phyloP scores from a whole-genome alignment of 1,140 invertebrate species.

The Pseudoatta argentina region DNA sequence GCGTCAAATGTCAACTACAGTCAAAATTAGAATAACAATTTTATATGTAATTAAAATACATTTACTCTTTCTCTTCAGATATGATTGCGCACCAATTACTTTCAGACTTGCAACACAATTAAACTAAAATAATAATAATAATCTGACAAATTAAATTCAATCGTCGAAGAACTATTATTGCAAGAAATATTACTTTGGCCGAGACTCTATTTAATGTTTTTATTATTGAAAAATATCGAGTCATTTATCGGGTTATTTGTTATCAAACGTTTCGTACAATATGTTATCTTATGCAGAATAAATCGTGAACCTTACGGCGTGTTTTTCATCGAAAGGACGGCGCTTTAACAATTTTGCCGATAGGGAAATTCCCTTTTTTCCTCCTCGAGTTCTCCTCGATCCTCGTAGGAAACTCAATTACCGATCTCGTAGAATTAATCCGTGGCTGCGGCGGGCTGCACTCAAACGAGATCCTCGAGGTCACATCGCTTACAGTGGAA shows the following conservation, averaged over 20 bases:
- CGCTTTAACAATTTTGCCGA: conserved; percentile 3
- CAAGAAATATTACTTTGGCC: too few species aligned
- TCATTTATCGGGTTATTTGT: not conserved
- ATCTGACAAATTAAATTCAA: too few species aligned
- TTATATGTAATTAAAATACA: too few species aligned
- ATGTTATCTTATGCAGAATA: not conserved
- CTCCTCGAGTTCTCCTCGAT: not conserved
- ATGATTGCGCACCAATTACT: too few species aligned
- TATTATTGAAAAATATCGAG: not conserved
- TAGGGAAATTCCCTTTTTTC: conserved; percentile 31
- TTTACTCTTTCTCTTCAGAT: too few species aligned
- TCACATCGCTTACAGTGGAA: conserved; percentile 4
- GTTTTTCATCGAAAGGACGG: not conserved
- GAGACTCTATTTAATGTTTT: not conserved
- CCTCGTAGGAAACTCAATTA: conserved; percentile 57
- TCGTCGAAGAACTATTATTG: too few species aligned
- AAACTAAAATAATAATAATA: too few species aligned
- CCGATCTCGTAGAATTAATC: conserved; percentile 62
- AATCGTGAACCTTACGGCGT: not conserved
- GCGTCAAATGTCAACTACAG: too few species aligned
- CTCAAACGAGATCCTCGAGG: conserved; percentile 28
- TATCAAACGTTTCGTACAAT: not conserved
- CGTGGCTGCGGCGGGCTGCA: conserved; percentile 5
- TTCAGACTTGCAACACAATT: too few species aligned
- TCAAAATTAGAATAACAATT: too few species aligned